Evolutionary conservation across 2,888 invertebrate species (phyloP).

Genomic region (Dioctria linearis): DNA sequence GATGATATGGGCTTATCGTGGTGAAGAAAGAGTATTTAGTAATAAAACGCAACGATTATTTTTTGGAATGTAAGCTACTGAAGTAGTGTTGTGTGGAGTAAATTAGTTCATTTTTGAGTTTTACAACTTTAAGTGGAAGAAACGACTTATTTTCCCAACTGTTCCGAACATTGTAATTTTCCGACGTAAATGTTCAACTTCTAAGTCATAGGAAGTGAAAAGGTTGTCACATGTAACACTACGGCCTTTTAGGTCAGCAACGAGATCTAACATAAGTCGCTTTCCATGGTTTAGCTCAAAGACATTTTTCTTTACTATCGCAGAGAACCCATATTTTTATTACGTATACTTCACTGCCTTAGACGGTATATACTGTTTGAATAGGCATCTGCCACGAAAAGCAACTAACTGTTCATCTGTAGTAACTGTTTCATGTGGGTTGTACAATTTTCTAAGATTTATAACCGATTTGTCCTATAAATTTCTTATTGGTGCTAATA

Average conservation of each 20-base stretch:
- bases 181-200: background rate
- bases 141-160: no score
- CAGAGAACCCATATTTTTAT: background rate
- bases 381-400: no score
- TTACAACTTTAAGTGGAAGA: no score
- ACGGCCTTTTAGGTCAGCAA: background rate
- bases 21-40: no score
- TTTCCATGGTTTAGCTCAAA: constrained; percentile 4
- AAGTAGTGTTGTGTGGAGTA: background rate
- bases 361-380: background rate
- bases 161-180: background rate
- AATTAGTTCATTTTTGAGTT: no score
- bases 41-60: no score
- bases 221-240: background rate
- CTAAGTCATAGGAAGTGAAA: background rate
- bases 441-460: no score
- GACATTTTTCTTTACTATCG: background rate
- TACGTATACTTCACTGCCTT: background rate
- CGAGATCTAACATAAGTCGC: constrained; percentile 7
- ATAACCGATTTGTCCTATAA: no score
- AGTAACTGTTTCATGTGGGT: no score
- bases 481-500: no score
- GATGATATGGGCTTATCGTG: no score
- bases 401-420: no score
- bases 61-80: background rate